Percentiles rank a stretch among this genome's conserved stretches.
Evolutionary conservation across 2,113 vertebrate species (phyloP).

Genomic region (Eubucco bourcierii): DNA sequence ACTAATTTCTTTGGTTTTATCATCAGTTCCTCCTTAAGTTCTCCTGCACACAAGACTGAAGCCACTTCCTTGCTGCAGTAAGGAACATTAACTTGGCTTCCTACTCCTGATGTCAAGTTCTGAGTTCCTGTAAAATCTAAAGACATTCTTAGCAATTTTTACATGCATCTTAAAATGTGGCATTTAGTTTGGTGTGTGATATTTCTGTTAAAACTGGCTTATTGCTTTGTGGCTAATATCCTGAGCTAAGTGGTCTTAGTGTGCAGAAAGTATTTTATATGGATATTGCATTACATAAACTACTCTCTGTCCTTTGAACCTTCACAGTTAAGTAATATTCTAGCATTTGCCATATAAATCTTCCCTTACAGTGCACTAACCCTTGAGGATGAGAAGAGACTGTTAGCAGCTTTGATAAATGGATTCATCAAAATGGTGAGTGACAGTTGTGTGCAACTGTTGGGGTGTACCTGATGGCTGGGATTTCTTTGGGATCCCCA

Average conservation of each 20-base stretch:
- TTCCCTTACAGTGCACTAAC: slow-evolving; percentile 86
- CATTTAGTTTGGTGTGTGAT: neutral
- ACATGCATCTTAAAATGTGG: neutral
- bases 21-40: neutral
- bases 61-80: neutral
- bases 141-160: neutral
- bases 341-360: neutral
- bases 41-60: neutral
- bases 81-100: neutral
- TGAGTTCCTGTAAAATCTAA: neutral
- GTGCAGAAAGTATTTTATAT: neutral
- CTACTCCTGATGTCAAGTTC: neutral
- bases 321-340: neutral
- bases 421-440: slow-evolving; percentile 96
- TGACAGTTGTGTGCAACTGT: neutral
- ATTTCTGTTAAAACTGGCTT: neutral
- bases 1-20: neutral
- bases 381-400: slow-evolving; percentile 94
- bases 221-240: neutral
- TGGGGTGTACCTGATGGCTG: neutral
- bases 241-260: neutral
- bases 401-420: slow-evolving; percentile 87
- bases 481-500: neutral
- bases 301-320: neutral
- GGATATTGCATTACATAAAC: neutral